These are phyloP conservation scores for Coregonus ussuriensis DNA, from an alignment of 2,797 vertebrate genomes.

Conservation along the genomic window DNA sequence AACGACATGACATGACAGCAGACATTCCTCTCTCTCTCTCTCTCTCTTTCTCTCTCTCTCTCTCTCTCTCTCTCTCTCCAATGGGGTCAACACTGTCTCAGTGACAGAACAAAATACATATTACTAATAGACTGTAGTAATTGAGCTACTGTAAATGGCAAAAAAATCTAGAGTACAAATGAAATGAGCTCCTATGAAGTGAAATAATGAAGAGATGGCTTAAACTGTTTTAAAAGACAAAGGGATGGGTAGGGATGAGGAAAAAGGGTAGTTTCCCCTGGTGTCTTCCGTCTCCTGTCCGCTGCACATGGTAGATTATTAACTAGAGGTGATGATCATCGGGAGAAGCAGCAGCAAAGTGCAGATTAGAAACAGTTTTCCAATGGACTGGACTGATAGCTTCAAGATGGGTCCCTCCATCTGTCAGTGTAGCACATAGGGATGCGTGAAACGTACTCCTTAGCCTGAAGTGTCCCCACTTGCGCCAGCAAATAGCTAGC, in stretches of 20 bases:
- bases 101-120: conserved; percentile 36
- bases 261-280: conserved; percentile 33
- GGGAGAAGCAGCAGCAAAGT: conserved; percentile 4
- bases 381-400: too few relatives aligned
- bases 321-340: conserved; percentile 46
- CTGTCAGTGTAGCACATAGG: too few relatives aligned
- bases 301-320: conserved; percentile 47
- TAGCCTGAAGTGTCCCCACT: too few relatives aligned
- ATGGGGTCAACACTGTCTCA: conserved; percentile 52
- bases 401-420: too few relatives aligned
- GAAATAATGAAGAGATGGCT: conserved; percentile 69
- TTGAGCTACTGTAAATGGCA: conserved; percentile 60
- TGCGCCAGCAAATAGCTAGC: too few relatives aligned
- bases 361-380: too few relatives aligned
- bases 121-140: conserved; percentile 60
- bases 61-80: background rate
- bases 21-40: conserved; percentile 40
- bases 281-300: conserved; percentile 29
- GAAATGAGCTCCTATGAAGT: conserved; percentile 26
- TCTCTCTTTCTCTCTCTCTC: too few relatives aligned
- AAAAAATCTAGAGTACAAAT: conserved; percentile 58
- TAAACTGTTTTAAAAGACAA: conserved; percentile 54
- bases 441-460: too few relatives aligned
- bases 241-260: conserved; percentile 51
- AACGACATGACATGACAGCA: conserved; percentile 60